These are phyloP conservation scores for Macropus fuliginosus DNA, from an alignment of 2,797 vertebrate species.

Conservation along the genomic window DNA sequence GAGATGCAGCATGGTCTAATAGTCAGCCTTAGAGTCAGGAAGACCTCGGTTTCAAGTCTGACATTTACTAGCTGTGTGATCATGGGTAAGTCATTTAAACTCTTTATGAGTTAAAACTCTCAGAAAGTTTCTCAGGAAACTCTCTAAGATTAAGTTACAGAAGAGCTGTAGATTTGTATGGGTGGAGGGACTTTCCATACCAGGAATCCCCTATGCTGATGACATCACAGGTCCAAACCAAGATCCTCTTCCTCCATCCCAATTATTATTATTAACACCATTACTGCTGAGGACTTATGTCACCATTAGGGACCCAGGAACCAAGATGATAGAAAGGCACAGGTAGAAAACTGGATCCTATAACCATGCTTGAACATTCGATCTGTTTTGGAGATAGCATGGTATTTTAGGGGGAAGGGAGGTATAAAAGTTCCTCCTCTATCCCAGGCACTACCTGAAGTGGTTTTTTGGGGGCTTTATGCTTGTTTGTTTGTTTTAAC, in stretches of 20 bases:
- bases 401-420: neutral
- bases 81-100: neutral
- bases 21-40: neutral
- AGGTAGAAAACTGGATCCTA: neutral
- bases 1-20: neutral
- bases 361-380: neutral
- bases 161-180: neutral
- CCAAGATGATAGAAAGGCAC: neutral
- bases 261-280: neutral
- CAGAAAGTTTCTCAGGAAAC: neutral
- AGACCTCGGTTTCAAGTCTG: neutral
- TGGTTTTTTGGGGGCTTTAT: neutral
- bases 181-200: neutral
- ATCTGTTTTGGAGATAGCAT: neutral
- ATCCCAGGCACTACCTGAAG: neutral
- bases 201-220: neutral
- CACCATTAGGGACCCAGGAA: neutral
- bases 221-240: neutral
- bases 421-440: neutral
- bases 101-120: neutral
- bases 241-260: neutral
- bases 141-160: neutral
- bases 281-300: neutral
- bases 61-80: neutral
- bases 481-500: neutral